Evolutionary conservation across 2,797 vertebrate genomes (phyloP), one percentile per base, ranked within the genome.

Genomic region (Aldrovandia affinis): DNA sequence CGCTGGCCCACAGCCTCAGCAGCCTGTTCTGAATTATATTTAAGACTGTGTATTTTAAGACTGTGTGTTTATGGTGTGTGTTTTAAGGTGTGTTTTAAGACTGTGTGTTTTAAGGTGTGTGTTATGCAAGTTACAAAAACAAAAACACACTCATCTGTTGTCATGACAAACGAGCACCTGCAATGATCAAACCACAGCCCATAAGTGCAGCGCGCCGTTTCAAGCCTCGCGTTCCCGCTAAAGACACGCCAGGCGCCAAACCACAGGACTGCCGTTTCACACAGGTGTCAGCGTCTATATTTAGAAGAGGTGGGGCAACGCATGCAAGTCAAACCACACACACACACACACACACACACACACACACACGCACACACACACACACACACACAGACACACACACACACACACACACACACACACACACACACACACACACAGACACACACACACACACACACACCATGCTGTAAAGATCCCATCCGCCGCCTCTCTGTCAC

Each of bases 271-370:
- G n/a, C 52, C 18, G 33, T 80, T 80, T 59, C 50, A 57, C 30
- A 80, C 79, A 57, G 28, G 79, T 39, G 79, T 80, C 52, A 52
- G 47, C n/a, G 30, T 52, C 78, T 79, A 30, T 39, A 42, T 57
- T 55, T 80, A 36, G 50, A 80, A 80, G 33, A 59, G 44, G 28
- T 10, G 30, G 52, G 22, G 36, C 36, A 44, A 15, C 0, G 33
- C 79, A 59, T 57, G 79, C 79, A 80, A 80, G n/a, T 28, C 50
- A 80, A 59, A 80, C 30, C 78, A 33, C 78, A 50, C 50, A 50
- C 25, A 75, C 39, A 57, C 55, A 5, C 33, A 39, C 68, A 8
- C 70, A 42, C 36, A 22, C 36, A 65, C 36, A 39, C 33, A 14
- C 10, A 25, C 54, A 12, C 9, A 20, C n/a, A 18, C 10, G 42